These are phyloP conservation scores for Jordanella pulchra DNA, from an alignment of 2,797 vertebrate genomes.

Conservation along the genomic window DNA sequence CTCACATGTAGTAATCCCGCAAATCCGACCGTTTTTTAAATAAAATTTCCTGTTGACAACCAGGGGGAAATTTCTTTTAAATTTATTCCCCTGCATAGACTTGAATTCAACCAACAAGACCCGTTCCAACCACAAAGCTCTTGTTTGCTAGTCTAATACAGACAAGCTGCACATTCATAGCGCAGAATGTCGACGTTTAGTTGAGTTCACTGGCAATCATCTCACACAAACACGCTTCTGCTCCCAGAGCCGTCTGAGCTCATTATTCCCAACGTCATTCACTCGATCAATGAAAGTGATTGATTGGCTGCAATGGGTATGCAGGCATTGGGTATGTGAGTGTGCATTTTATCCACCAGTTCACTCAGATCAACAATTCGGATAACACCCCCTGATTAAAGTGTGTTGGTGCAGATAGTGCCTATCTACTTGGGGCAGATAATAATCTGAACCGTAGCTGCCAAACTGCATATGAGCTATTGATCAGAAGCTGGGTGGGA, in stretches of 20 bases:
- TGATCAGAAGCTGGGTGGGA: slow-evolving; percentile 37
- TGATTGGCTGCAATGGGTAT: slow-evolving; percentile 15
- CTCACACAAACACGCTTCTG: slow-evolving; percentile 20
- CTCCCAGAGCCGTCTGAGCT: slow-evolving; percentile 17
- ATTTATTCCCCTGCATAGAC: background rate
- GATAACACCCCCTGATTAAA: slow-evolving; percentile 58
- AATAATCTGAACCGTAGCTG: slow-evolving; percentile 25
- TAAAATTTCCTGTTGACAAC: background rate
- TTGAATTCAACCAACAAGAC: slow-evolving; percentile 2
- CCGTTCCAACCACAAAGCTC: background rate
- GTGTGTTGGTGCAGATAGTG: slow-evolving; percentile 33
- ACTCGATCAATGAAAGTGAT: slow-evolving; percentile 45
- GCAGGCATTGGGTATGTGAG: background rate
- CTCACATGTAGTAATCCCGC: too few species aligned
- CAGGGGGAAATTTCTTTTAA: background rate
- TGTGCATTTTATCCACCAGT: background rate
- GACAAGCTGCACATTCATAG: background rate
- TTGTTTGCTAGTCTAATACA: background rate
- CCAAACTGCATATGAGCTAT: slow-evolving; percentile 52
- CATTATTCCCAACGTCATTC: slow-evolving; percentile 25
- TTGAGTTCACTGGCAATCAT: slow-evolving; percentile 12
- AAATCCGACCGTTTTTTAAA: background rate
- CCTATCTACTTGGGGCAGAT: slow-evolving; percentile 21
- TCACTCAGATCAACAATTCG: slow-evolving; percentile 28
- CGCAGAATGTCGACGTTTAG: slow-evolving; percentile 13